Conservation (phyloP, 1,140 invertebrate species). For the Trigoniulus corallinus region DNA sequence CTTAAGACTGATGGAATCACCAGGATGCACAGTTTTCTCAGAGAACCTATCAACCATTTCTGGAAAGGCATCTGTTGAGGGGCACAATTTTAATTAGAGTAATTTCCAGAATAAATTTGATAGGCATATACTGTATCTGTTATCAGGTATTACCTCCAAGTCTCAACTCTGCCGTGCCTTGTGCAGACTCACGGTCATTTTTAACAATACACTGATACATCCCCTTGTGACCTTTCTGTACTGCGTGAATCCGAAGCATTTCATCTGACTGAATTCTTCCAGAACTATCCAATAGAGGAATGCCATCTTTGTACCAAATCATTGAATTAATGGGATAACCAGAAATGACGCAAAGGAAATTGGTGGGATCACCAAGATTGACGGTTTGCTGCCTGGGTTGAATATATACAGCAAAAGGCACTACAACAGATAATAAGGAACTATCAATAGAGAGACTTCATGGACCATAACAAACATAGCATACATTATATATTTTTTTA, state of each 20-base stretch:
- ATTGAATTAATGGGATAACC: constrained; percentile 14
- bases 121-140: too few relatives aligned
- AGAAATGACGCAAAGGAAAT: constrained; percentile 14
- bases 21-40: constrained; percentile 71
- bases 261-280: background rate
- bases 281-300: constrained; percentile 2
- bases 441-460: too few relatives aligned
- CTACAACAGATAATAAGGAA: too few relatives aligned
- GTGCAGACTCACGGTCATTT: constrained; percentile 20
- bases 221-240: constrained; percentile 25
- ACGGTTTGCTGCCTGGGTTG: constrained; percentile 12
- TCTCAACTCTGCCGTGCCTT: constrained; percentile 20
- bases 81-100: background rate
- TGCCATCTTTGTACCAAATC: constrained; percentile 13
- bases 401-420: constrained; percentile 7
- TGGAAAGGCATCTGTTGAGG: constrained; percentile 35
- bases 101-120: background rate
- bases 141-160: constrained; percentile 30
- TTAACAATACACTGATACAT: constrained; percentile 24
- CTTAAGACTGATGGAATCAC: too few relatives aligned
- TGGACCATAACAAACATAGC: too few relatives aligned
- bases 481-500: too few relatives aligned
- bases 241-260: constrained; percentile 21
- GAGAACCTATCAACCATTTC: constrained; percentile 69
- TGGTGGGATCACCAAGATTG: constrained; percentile 12